Base-by-base conservation (phyloP, 1,140 invertebrate species). In the Homalodisca vitripennis region DNA sequence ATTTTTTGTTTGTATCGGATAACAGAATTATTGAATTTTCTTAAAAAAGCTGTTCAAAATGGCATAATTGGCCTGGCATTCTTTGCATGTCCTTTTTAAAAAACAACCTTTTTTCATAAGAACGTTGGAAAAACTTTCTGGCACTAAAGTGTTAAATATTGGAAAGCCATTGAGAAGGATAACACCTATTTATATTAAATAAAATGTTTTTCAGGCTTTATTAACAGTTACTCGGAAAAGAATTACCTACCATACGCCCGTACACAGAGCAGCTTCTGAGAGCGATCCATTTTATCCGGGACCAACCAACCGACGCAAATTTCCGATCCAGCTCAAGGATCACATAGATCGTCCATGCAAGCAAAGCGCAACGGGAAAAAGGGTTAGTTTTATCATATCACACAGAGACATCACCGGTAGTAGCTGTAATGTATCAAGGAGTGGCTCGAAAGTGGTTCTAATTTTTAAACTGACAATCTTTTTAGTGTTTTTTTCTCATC, bases 341-440 rank as follows among this genome's bases (percentile, higher is more conserved):
- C 97, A 99, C 80, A 98, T 99, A 80, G 98, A 99, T 82, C 85
- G 97, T 69, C n/a, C n/a, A n/a, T 95, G 93, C 82, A 96, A 95
- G 83, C n/a, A n/a, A 96, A 95, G 80, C 88, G 93, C 78, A 95
- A 95, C 83, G 92, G 93, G 78, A 92, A 95, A 75, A 94, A 93
- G 83, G 84, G 84, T 83, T 77, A 71, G n/a, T n/a, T n/a, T n/a
- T n/a, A n/a, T n/a, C n/a, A n/a, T n/a, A n/a, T n/a, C n/a, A 47
- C n/a, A 47, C n/a, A 47, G n/a, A 47, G 13, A 47, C 13, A n/a
- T 14, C n/a, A 14, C 13, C 46, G n/a, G n/a, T n/a, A n/a, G 46
- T 66, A n/a, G n/a, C n/a, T n/a, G 29, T 63, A 1, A 22, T 72
- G 20, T 57, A 29, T 27, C 32, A 24, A 3, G 20, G 3, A 66